Evolutionary conservation across 2,797 vertebrate genomes (phyloP), one percentile per base, ranked within the genome.

Genomic region (Aeoliscus strigatus): DNA sequence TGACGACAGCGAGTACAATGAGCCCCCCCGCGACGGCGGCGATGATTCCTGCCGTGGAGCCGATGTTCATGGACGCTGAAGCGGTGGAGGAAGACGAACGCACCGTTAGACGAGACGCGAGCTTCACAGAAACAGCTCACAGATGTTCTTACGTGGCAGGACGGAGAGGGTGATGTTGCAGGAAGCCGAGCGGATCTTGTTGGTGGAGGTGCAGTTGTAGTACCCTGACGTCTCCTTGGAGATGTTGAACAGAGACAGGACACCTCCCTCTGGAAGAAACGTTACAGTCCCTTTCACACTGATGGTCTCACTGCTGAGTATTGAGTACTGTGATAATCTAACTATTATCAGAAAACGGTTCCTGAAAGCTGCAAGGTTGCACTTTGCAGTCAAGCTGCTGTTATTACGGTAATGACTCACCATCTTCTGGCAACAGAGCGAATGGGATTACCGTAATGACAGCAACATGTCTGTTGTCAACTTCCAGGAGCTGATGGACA

Each of bases 141-240:
- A n/a, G n/a, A n/a, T n/a, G n/a, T 7, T 15, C 76, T 83, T 63
- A 86, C 93, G 88, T 34, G 79, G 82, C 75, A 86, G 41, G 45
- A 93, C 75, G 0, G 73, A 3, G 57, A 98, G 49, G 0, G 92
- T 96, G 72, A 94, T 16, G 74, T 94, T 95, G 83, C 92, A 97
- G 41, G 1, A 55, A 0, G 67, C 67, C 0, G 18, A 14, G 27
- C 88, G 84, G 41, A 91, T 80, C 15, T 56, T 58, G 9, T 98
- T 98, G 0, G 0, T 14, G 3, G 94, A 87, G 0, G 84, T 89
- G 73, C 93, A 98, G 65, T 72, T 60, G 69, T 83, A 97, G 79
- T 51, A 94, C 29, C 96, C 94, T 0, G 91, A 91, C 1, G 82
- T 86, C 0, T 92, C 91, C 0, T 30, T 71, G 0, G 91, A 81